Conservation (phyloP, 2,888 invertebrate genomes). For the Drosophila vallismaia region DNA sequence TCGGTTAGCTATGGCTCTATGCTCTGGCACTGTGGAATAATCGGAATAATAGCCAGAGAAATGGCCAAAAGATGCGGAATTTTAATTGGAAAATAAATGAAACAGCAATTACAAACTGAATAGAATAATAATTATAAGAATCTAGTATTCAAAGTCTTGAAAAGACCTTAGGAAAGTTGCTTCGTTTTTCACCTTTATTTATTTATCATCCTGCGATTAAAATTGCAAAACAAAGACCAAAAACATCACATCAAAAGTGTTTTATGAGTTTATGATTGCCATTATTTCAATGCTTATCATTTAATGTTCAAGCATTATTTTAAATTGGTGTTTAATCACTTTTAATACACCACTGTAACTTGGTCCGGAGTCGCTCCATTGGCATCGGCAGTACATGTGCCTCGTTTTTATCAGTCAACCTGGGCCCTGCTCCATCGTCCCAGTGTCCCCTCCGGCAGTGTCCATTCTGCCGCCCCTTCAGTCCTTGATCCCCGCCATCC, state of each 20-base stretch:
- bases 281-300: conserved; percentile 25
- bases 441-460: conserved; percentile 49
- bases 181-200: too few species aligned
- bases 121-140: too few species aligned
- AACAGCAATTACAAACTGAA: too few species aligned
- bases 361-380: conserved; percentile 26
- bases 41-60: too few species aligned
- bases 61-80: too few species aligned
- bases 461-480: conserved; percentile 34
- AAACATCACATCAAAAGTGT: not conserved
- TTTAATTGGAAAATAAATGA: not conserved
- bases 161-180: too few species aligned
- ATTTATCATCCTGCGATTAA: too few species aligned
- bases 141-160: too few species aligned
- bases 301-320: conserved; percentile 24
- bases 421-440: conserved; percentile 24
- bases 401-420: conserved; percentile 77
- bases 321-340: conserved; percentile 32
- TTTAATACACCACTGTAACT: conserved; percentile 26
- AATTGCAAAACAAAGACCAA: not conserved
- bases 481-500: conserved; percentile 9
- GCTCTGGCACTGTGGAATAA: too few species aligned
- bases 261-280: conserved; percentile 4
- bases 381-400: conserved; percentile 28
- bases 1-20: conserved; percentile 48